phyloP scores from a whole-genome alignment of 2,888 invertebrate species.

The Stenurella melanura region DNA sequence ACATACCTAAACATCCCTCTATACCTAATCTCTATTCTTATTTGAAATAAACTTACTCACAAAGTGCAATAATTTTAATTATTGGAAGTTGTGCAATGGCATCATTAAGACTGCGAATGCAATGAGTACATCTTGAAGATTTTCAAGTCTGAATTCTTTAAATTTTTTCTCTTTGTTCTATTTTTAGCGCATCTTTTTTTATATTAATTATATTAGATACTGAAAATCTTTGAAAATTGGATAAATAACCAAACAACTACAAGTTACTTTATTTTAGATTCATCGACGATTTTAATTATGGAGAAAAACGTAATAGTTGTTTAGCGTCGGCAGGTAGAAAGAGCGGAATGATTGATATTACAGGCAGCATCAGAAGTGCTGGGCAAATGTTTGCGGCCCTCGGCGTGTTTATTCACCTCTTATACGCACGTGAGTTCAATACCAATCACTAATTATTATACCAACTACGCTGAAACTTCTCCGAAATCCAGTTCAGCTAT shows the following conservation, averaged over 20 bases:
- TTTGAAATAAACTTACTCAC: no score
- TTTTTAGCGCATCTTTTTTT: background rate
- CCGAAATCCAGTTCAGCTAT: conserved; percentile 36
- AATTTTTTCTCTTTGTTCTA: background rate
- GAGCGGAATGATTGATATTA: conserved; percentile 58
- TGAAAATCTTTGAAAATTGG: background rate
- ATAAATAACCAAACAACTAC: background rate
- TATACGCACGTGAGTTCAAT: conserved; percentile 65
- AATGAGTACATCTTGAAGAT: background rate
- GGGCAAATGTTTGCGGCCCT: conserved; percentile 70
- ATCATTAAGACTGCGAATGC: background rate
- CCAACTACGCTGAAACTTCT: conserved; percentile 37
- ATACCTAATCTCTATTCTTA: no score
- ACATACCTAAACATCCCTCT: no score
- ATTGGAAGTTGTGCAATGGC: background rate
- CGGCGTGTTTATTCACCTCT: conserved; percentile 66
- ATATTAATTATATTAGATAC: background rate
- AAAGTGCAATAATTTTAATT: no score
- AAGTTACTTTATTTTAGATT: background rate
- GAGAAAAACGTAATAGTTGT: conserved; percentile 10
- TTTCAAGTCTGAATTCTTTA: background rate
- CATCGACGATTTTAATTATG: conserved; percentile 11
- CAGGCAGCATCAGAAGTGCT: conserved; percentile 66
- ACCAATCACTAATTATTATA: conserved; percentile 64
- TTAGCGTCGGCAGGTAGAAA: conserved; percentile 48